These are phyloP conservation scores for Nephrotoma flavescens DNA, from an alignment of 2,888 invertebrate genomes.

Conservation along the genomic window DNA sequence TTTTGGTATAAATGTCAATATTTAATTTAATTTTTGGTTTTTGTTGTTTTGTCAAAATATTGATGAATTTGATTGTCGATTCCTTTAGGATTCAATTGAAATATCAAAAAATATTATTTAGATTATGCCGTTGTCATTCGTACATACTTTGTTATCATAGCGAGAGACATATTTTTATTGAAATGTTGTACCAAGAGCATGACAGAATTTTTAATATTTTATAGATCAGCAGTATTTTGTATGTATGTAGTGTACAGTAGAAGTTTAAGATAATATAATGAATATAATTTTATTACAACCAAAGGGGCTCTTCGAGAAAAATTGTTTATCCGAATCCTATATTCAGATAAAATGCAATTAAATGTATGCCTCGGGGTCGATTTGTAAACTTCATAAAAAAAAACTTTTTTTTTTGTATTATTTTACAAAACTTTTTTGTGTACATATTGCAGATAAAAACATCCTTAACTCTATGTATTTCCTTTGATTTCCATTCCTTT, in stretches of 20 bases:
- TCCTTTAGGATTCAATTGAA: neutral
- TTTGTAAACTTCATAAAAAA: neutral
- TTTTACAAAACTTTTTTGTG: neutral
- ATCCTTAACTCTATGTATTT: neutral
- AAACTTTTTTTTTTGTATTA: neutral
- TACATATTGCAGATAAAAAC: neutral
- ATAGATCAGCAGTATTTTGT: neutral
- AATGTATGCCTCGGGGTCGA: neutral
- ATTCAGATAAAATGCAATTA: neutral
- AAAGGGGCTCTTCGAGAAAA: neutral
- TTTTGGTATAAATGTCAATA: neutral
- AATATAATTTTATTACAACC: neutral
- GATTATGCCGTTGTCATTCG: neutral
- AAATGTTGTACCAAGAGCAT: neutral
- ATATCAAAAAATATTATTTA: neutral
- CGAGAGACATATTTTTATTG: no score
- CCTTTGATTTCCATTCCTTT: neutral
- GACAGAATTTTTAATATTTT: neutral
- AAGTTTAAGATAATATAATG: neutral
- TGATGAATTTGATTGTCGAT: neutral
- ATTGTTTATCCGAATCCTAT: neutral
- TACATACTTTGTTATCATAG: neutral
- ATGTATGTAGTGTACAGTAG: neutral
- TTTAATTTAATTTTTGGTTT: neutral
- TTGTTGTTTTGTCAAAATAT: neutral